Base-by-base conservation (phyloP, 2,113 vertebrate genomes). In the Emberiza fucata region DNA sequence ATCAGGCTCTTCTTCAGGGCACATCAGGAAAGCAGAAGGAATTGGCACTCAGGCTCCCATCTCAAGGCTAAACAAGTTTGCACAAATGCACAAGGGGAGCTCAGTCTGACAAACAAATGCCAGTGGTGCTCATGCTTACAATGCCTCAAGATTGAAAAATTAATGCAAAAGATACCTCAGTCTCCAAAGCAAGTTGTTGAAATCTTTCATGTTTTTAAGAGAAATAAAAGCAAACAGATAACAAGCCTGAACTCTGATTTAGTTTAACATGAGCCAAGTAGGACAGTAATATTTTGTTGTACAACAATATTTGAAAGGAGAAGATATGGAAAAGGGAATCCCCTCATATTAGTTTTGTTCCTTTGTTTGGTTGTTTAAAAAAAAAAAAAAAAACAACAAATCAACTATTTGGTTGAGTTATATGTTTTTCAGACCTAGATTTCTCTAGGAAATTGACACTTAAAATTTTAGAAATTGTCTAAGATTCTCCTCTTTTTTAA, bases 111-210 rank as follows among this genome's bases (percentile, higher is more conserved):
- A 45, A 60, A 57, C 1, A 51, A 77, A 63, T n/a, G 10, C 2
- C 31, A 45, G 27, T 1, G 2, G 22, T 37, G 16, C 22, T n/a
- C 21, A 2, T 21, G 8, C 48, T 81, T 3, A 2, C 27, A 19
- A 2, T 21, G 22, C 31, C 66, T 94, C 63, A 60, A 68, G 65
- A 19, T 0, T 56, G 47, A 59, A 86, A 86, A 68, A 53, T 7
- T 21, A 53, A 23, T 6, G 18, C 5, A 35, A 47, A 69, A 48
- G 5, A 35, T 56, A 56, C 0, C 2, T 18, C n/a, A 33, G 12
- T 14, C 31, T 73, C 22, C 16, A 78, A 83, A 78, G 9, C 8
- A 63, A 78, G 6, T 35, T 45, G 42, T 19, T 2, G 53, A 68
- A 68, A 39, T 40, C 13, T 56, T 31, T 35, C 28, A 27, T 8